These are phyloP conservation scores for Eptesicus fuscus DNA, from an alignment of 2,113 vertebrate species.

Conservation along the genomic window DNA sequence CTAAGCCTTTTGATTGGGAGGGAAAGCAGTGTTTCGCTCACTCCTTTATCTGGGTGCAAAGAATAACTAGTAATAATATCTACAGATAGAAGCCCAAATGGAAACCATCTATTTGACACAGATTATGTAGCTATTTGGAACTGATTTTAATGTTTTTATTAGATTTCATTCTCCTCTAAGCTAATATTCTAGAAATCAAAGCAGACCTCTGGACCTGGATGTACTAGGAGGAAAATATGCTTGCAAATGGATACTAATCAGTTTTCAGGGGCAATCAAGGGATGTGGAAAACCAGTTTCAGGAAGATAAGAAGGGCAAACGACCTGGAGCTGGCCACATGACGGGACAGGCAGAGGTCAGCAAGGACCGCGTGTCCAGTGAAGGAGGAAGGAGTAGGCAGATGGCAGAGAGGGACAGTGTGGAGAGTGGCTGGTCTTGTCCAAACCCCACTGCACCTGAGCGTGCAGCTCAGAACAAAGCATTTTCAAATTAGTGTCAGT, in stretches of 20 bases:
- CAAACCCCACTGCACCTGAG: not conserved
- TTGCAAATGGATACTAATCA: conserved; percentile 1
- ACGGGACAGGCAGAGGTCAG: not conserved
- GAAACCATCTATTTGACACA: not conserved
- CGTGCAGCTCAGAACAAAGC: not conserved
- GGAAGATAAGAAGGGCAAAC: not conserved
- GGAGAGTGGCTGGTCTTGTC: not conserved
- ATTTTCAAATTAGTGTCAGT: not conserved
- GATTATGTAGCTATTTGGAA: conserved; percentile 28
- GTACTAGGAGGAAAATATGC: not conserved
- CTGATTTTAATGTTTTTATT: conserved; percentile 26
- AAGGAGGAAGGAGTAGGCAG: not conserved
- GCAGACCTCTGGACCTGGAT: not conserved
- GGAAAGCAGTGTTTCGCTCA: not conserved
- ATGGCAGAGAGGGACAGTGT: not conserved
- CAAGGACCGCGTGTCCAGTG: not conserved
- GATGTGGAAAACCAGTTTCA: not conserved
- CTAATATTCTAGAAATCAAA: conserved; percentile 50
- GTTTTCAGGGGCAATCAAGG: not conserved
- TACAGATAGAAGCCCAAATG: not conserved
- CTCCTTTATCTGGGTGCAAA: not conserved
- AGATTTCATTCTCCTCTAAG: conserved; percentile 31
- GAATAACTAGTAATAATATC: not conserved
- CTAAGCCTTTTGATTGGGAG: not conserved
- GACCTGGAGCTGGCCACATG: not conserved